Conservation (phyloP, 2,113 vertebrate genomes). For the Cygnus buccinator region DNA sequence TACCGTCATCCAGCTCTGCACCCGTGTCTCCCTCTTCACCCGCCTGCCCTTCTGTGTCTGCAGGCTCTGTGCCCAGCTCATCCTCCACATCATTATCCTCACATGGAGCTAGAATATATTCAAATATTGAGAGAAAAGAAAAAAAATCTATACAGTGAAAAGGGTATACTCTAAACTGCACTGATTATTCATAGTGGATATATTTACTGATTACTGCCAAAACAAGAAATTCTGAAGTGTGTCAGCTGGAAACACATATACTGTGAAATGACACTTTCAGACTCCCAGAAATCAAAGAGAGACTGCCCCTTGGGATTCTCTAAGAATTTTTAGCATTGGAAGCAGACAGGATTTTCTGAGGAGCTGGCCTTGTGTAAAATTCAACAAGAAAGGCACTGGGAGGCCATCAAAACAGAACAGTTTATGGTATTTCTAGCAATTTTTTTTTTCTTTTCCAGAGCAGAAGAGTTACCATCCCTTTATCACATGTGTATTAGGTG, state of each 20-base stretch:
- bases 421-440: background rate
- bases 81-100: constrained; percentile 86
- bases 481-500: background rate
- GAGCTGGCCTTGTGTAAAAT: background rate
- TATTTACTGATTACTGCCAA: background rate
- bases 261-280: background rate
- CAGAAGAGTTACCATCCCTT: background rate
- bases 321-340: background rate
- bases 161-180: background rate
- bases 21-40: constrained; percentile 81
- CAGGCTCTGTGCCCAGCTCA: constrained; percentile 83
- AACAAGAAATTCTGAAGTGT: background rate
- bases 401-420: background rate
- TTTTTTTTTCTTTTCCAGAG: background rate
- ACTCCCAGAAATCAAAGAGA: background rate
- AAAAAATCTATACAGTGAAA: background rate
- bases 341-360: background rate
- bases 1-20: constrained; percentile 93
- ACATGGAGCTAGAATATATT: constrained; percentile 81
- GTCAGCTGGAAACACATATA: background rate
- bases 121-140: constrained; percentile 16
- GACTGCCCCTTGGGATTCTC: background rate
- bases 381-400: background rate
- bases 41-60: constrained; percentile 86
- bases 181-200: background rate